A percentile compares a stretch with the other conserved stretches of the same genome.
These are phyloP conservation scores for Pica pica DNA, from an alignment of 2,113 vertebrate species.

Conservation along the genomic window DNA sequence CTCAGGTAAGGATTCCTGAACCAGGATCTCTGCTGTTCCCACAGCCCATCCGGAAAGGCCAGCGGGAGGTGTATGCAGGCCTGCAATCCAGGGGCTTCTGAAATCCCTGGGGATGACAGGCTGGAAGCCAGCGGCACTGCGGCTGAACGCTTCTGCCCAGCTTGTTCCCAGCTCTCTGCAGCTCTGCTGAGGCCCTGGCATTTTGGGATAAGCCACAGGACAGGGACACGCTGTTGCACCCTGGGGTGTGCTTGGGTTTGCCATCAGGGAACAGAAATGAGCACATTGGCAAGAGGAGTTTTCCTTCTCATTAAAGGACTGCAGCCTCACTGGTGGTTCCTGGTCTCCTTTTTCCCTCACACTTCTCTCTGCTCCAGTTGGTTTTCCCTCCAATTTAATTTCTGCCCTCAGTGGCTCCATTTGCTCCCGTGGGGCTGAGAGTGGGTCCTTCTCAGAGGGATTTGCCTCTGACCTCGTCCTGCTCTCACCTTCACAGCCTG, in stretches of 20 bases:
- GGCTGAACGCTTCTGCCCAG: not conserved
- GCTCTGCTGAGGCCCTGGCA: not conserved
- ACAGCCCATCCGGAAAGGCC: slow-evolving; percentile 77
- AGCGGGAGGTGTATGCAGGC: slow-evolving; percentile 71
- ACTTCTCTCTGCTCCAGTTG: not conserved
- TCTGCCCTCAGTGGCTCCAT: not conserved
- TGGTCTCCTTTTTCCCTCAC: not conserved
- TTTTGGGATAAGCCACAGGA: not conserved
- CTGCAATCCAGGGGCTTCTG: slow-evolving; percentile 64
- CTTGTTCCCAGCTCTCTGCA: not conserved
- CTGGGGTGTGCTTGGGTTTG: not conserved
- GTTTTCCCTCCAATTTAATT: not conserved
- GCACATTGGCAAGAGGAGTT: not conserved
- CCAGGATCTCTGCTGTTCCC: not conserved
- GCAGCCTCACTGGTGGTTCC: not conserved
- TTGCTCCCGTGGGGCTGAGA: not conserved
- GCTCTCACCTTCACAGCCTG: not conserved
- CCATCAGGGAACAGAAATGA: not conserved
- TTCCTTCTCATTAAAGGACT: slow-evolving; percentile 8
- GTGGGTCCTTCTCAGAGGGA: accelerated
- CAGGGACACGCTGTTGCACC: not conserved
- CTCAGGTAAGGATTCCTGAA: not conserved
- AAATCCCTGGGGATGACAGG: not conserved
- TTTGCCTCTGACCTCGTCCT: not conserved
- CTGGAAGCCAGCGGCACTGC: not conserved